These are phyloP conservation scores for Pithecia hirsuta DNA, from an alignment of 2,797 vertebrate genomes.

Conservation along the genomic window DNA sequence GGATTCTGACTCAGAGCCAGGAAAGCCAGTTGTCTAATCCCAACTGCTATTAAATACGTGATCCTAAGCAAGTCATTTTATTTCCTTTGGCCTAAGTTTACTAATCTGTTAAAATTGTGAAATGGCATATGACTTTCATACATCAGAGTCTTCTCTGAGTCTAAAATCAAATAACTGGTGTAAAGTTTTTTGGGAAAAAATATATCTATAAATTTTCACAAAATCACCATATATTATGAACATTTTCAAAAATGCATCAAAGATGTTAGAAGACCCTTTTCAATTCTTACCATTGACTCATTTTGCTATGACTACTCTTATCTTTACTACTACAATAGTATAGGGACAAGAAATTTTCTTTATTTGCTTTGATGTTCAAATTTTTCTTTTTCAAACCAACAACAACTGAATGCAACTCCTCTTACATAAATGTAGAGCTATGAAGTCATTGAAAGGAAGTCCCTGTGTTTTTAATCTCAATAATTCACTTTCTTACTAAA, in stretches of 20 bases:
- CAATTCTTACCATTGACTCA: background rate
- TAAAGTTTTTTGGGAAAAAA: background rate
- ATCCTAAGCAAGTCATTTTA: background rate
- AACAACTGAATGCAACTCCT: background rate
- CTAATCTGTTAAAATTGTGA: background rate
- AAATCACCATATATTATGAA: background rate
- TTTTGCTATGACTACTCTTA: background rate
- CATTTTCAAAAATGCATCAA: background rate
- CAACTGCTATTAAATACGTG: background rate
- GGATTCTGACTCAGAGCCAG: background rate
- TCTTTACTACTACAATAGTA: background rate
- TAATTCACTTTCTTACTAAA: slow-evolving; percentile 9
- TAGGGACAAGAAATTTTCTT: background rate
- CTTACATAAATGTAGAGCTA: background rate
- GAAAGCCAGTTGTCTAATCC: background rate
- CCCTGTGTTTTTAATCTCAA: background rate
- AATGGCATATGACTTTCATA: background rate
- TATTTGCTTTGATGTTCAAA: background rate
- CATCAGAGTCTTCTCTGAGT: background rate
- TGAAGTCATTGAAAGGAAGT: slow-evolving; percentile 1
- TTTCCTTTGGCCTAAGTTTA: background rate
- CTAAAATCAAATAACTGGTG: background rate
- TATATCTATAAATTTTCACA: background rate
- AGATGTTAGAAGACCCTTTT: background rate
- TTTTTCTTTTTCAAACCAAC: background rate